Conservation (phyloP, 1,140 invertebrate genomes). For the Achroia grisella region DNA sequence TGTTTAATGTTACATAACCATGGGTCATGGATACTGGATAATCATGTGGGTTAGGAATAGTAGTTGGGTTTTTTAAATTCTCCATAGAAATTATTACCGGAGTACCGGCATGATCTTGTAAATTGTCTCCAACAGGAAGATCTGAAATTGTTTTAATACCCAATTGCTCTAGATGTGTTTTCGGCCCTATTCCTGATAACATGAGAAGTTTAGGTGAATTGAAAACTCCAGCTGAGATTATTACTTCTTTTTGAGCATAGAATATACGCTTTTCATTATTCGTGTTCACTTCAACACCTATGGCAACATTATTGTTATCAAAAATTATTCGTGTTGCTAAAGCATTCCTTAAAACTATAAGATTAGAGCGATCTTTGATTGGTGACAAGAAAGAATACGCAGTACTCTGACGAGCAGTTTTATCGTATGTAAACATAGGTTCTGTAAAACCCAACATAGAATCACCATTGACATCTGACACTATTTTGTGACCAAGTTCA, state of each 20-base stretch:
- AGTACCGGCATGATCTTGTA: conserved; percentile 81
- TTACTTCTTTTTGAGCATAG: conserved; percentile 68
- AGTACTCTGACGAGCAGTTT: conserved; percentile 75
- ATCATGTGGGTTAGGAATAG: too few species aligned
- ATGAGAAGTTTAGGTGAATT: conserved; percentile 79
- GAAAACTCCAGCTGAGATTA: conserved; percentile 78
- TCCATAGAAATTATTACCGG: too few species aligned
- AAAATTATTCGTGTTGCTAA: conserved; percentile 74
- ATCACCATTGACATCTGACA: conserved; percentile 24
- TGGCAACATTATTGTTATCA: conserved; percentile 72
- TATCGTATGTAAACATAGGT: conserved; percentile 70
- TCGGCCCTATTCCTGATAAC: conserved; percentile 81
- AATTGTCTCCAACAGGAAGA: conserved; percentile 81
- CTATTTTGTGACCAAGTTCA: conserved; percentile 21
- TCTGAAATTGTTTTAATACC: conserved; percentile 76
- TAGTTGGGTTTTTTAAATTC: too few species aligned
- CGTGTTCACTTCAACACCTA: conserved; percentile 53
- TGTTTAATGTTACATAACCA: conserved; percentile 79
- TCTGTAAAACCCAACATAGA: conserved; percentile 22
- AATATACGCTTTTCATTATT: conserved; percentile 72
- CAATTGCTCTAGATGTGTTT: conserved; percentile 71
- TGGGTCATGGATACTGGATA: too few species aligned
- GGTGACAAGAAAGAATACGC: conserved; percentile 73
- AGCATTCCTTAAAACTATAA: conserved; percentile 40
- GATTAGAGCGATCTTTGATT: conserved; percentile 68